These are phyloP conservation scores for Sylvia atricapilla DNA, from an alignment of 2,113 vertebrate genomes.

Conservation along the genomic window DNA sequence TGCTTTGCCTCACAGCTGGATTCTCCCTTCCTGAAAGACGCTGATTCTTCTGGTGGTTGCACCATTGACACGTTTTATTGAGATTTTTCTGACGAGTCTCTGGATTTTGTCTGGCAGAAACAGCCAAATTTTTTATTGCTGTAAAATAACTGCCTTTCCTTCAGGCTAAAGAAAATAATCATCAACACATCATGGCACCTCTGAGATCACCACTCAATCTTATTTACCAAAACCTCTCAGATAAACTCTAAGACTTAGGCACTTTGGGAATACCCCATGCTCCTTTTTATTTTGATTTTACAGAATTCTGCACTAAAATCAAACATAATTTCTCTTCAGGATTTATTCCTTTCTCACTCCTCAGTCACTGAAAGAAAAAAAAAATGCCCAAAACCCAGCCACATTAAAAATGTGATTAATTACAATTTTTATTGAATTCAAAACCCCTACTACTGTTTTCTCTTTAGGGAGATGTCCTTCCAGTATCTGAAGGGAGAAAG, in stretches of 20 bases:
- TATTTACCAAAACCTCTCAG: background rate
- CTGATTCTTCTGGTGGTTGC: background rate
- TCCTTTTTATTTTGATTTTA: background rate
- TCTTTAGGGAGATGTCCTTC: background rate
- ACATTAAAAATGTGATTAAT: background rate
- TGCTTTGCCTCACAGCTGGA: background rate
- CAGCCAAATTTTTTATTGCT: background rate
- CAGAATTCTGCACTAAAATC: background rate
- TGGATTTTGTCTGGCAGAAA: background rate
- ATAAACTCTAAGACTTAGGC: background rate
- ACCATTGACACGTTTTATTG: rapidly evolving
- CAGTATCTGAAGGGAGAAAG: background rate
- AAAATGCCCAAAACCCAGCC: background rate
- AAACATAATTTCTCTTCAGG: background rate
- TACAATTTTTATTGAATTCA: background rate
- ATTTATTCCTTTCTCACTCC: background rate
- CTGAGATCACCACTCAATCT: background rate
- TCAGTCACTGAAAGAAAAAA: background rate
- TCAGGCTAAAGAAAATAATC: background rate
- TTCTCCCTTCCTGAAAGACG: background rate
- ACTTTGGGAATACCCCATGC: background rate
- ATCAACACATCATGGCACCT: rapidly evolving
- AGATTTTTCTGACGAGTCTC: background rate
- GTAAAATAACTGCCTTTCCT: background rate
- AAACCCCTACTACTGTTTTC: background rate